Evolutionary conservation across 2,888 invertebrate genomes (phyloP), one percentile per base, ranked within the genome.

Genomic region (Ptycholaimellus sp.): DNA sequence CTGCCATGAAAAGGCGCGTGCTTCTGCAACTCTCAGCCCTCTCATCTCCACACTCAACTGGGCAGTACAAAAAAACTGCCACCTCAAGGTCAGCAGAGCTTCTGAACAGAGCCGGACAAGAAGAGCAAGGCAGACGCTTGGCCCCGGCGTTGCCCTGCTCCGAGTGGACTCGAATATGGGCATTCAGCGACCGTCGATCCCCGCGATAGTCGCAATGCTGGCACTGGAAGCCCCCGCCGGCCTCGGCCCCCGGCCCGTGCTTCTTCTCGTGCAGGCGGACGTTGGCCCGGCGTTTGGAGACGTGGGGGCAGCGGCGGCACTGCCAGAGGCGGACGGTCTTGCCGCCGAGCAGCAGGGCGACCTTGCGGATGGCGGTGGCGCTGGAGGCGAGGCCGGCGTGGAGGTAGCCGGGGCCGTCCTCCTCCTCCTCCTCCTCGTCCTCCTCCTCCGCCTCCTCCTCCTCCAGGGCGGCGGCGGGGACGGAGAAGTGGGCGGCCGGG

Each of bases 241-340:
- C 33, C 11, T n/a, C 18, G n/a, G 23, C 19, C 23, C 32, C 31
- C n/a, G n/a, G n/a, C 33, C 36, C 32, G 32, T 41, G 41, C 16
- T 32, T 41, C n/a, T 32, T 23, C 33, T 40, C 40, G 59, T 82
- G 81, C 49, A 76, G 74, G 22, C 72, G 71, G 40, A 81, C 73
- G 57, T 76, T 77, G 31, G 72, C 71, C 51, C 74, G 72, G 35
- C 77, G 68, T n/a, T 73, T 66, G 54, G 77, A 77, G 13, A 78
- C 74, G 56, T 77, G 77, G 0, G 80, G 78, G 55, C 81, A 81
- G 55, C 70, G 73, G 22, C 74, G 69, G 55, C 81, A 82, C 55
- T 77, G 76, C 56, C 73, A 74, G 72, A 80, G 19, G 7, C 19
- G 21, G n/a, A n/a, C n/a, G n/a, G n/a, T n/a, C n/a, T n/a, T n/a